Conservation (phyloP, 1,140 invertebrate genomes). For the Calephelis nemesis region DNA sequence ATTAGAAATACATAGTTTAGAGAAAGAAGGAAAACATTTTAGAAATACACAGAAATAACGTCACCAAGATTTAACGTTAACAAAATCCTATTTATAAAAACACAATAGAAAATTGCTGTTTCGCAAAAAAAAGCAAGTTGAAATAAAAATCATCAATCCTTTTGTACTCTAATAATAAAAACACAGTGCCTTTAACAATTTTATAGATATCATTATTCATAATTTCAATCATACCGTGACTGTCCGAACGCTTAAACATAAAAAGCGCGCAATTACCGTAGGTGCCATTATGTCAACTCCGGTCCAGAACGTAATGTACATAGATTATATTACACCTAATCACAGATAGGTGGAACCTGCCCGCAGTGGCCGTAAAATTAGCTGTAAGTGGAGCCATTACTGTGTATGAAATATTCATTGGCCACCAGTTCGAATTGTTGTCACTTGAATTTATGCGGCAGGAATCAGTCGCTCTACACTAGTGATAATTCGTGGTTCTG, state of each 20-base stretch:
- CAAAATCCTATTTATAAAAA: background rate
- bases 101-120: background rate
- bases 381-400: constrained; percentile 51
- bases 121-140: background rate
- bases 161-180: constrained; percentile 5
- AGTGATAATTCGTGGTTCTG: constrained; percentile 35
- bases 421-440: constrained; percentile 61
- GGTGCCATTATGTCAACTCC: constrained; percentile 14
- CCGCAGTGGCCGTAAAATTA: constrained; percentile 45
- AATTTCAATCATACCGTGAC: constrained; percentile 15
- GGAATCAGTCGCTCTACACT: constrained; percentile 55
- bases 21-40: background rate
- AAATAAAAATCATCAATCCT: background rate
- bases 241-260: constrained; percentile 8
- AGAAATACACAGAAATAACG: no score
- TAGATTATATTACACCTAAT: constrained; percentile 31
- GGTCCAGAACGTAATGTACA: constrained; percentile 24
- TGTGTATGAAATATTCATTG: constrained; percentile 69
- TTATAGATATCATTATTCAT: constrained; percentile 18
- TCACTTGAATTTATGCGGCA: constrained; percentile 58
- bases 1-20: background rate
- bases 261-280: constrained; percentile 7
- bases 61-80: no score
- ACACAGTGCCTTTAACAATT: background rate
- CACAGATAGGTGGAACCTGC: constrained; percentile 29